Evolutionary conservation across 2,113 vertebrate genomes (phyloP), one percentile per base, ranked within the genome.

Genomic region (Festucalex cinctus): DNA sequence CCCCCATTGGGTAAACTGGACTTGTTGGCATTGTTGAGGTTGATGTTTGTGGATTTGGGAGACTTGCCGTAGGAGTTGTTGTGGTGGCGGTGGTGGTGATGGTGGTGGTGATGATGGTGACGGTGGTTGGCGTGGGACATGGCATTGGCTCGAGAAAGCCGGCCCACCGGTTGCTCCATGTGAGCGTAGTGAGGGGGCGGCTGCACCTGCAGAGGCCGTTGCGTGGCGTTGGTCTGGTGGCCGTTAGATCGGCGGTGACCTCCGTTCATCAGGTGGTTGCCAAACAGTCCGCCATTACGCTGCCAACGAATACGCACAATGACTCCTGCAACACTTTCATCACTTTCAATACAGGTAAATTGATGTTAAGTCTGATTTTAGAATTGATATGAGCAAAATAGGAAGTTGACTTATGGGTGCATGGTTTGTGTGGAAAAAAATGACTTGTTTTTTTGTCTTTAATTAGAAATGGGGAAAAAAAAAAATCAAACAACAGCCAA

Each of bases 21-120:
- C 88, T 94, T 73, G 62, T 98, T 98, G 92, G 97, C 97, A 70
- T 99, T 99, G 93, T 99, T 99, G 89, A 99, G 95, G 88, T 98
- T 99, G 92, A 94, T 95, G 90, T 98, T 98, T 81, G 95, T 98
- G 83, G 96, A 98, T 82, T 96, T 98, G 67, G 96, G 94, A 69
- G 94, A 92, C 90, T 98, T 98, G 85, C 93, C 93, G 77, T 94
- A 84, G 22, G 94, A 95, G 90, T 94, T 94, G 91, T 94, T 92
- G 77, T 95, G 91, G 75, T 93, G 94, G 79, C 94, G 92, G 77
- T 95, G 91, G 75, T 93, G 94, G 79, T 94, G 88, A 76, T 95
- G 93, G 65, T 95, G 94, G 64, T 94, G 94, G 70, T 91, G 88
- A 86, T 94, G 94, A 86, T 95, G 95, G 69, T 94, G 91, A 71